phyloP scores from a whole-genome alignment of 1,140 invertebrate genomes.

The Trichonephila clavipes region DNA sequence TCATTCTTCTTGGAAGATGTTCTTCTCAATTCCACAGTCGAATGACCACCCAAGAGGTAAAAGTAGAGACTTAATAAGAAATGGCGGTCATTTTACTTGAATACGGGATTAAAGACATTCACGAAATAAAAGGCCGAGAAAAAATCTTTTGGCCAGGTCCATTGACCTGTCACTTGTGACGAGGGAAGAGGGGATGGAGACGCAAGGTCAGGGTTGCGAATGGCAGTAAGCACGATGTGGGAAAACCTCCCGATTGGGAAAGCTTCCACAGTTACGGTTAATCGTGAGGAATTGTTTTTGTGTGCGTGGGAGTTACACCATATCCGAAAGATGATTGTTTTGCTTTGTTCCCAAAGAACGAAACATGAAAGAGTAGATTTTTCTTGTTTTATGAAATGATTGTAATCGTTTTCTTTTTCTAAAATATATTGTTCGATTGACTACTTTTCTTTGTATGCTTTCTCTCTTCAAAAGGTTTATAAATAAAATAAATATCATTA shows the following conservation, averaged over 20 bases:
- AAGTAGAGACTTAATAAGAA: neutral
- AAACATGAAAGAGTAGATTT: too few relatives aligned
- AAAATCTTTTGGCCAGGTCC: neutral
- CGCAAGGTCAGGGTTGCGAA: slow-evolving; percentile 46
- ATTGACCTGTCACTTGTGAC: slow-evolving; percentile 43
- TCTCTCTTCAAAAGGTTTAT: too few relatives aligned
- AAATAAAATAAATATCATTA: too few relatives aligned
- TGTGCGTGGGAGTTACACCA: slow-evolving; percentile 27
- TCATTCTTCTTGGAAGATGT: neutral
- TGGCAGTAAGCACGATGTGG: slow-evolving; percentile 22
- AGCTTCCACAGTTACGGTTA: slow-evolving; percentile 44
- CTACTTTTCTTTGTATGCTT: too few relatives aligned
- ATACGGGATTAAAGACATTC: slow-evolving; percentile 3
- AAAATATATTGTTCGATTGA: neutral
- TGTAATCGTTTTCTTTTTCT: neutral
- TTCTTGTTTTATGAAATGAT: neutral
- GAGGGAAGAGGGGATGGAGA: neutral
- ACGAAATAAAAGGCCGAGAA: neutral
- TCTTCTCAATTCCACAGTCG: neutral
- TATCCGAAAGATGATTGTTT: neutral
- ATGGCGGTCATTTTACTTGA: neutral
- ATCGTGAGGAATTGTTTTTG: neutral
- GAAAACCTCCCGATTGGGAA: neutral
- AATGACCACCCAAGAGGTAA: slow-evolving; percentile 2
- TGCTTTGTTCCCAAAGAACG: neutral